Evolutionary conservation across 2,113 vertebrate genomes (phyloP).

Genomic region (Dunckerocampus dactyliophorus): DNA sequence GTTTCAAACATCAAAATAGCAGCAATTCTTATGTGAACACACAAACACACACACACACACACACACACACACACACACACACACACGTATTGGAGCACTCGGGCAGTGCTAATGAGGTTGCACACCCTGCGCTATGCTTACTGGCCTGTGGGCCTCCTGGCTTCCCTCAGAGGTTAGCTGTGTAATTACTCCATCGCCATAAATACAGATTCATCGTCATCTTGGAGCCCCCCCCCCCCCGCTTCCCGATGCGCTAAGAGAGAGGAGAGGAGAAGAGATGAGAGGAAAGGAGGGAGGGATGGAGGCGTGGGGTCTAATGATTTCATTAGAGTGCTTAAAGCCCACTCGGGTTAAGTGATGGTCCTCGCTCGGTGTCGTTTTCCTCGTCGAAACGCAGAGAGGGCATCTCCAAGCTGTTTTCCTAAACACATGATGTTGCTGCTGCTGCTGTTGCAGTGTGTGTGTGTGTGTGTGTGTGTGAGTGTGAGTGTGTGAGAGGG

Average conservation of each 20-base stretch:
- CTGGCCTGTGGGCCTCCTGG: slow-evolving; percentile 92
- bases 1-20: slow-evolving; percentile 34
- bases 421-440: slow-evolving; percentile 68
- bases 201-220: slow-evolving; percentile 99
- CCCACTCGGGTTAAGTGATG: slow-evolving; percentile 68
- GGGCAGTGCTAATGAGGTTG: slow-evolving; percentile 96
- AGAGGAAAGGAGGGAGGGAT: slow-evolving; percentile 9
- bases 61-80: slow-evolving; percentile 37
- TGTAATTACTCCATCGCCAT: slow-evolving; percentile 92
- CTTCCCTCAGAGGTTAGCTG: slow-evolving; percentile 98
- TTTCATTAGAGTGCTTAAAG: slow-evolving; percentile 99
- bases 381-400: slow-evolving; percentile 86
- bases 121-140: slow-evolving; percentile 84
- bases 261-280: slow-evolving; percentile 39
- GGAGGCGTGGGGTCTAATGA: slow-evolving; percentile 82
- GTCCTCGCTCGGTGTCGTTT: slow-evolving; percentile 79
- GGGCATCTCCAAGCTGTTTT: slow-evolving; percentile 80
- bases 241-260: slow-evolving; percentile 82
- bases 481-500: slow-evolving; percentile 79
- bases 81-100: slow-evolving; percentile 56
- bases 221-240: slow-evolving; percentile 86
- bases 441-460: slow-evolving; percentile 60
- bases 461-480: slow-evolving; percentile 73
- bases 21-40: slow-evolving; percentile 31
- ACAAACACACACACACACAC: slow-evolving; percentile 30